Evolutionary conservation across 2,888 invertebrate genomes (phyloP), one percentile per base, ranked within the genome.

Genomic region (Drosophila borborema): DNA sequence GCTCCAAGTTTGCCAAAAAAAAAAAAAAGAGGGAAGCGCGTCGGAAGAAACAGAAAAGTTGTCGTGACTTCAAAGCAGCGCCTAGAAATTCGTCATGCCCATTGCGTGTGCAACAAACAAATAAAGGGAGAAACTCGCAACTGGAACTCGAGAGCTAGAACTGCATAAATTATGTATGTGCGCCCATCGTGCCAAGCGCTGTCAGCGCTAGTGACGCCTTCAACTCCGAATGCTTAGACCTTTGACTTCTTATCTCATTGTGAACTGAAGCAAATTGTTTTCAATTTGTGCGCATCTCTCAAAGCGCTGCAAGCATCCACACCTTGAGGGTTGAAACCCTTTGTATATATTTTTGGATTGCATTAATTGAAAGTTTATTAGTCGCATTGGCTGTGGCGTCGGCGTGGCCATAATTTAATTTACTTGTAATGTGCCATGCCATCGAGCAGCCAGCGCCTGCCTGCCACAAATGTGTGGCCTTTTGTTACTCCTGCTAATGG

Each of bases 321-420:
- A 74, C 88, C 68, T 49, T 66, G 74, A 73, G 65, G 46, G 67
- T 34, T 28, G 31, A 31, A n/a, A 36, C 56, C 18, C 41, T 31
- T 59, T 36, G 59, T 18, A 55, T 63, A 77, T 86, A 28, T 86
- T 89, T 86, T 90, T 86, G 74, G 87, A 65, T 49, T 71, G 74
- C 71, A 67, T 80, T 89, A 90, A 86, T 86, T 90, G 90, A 86
- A 89, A 81, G 85, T 86, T 90, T 90, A 90, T 86, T 90, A 77
- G 81, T 58, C 70, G 69, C 68, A 62, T 64, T 69, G 71, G 16
- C 14, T 65, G 67, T 60, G 81, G 72, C 75, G 74, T 69, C 71
- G 75, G 67, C 76, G 59, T 64, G 59, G 56, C 73, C 77, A 80
- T 83, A 82, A 83, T 82, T 87, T 85, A 81, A 86, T 86, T 87